A percentile compares a stretch with the other conserved stretches of the same genome.
These are phyloP conservation scores for Pitangus sulphuratus DNA, from an alignment of 2,797 vertebrate genomes.

Conservation along the genomic window DNA sequence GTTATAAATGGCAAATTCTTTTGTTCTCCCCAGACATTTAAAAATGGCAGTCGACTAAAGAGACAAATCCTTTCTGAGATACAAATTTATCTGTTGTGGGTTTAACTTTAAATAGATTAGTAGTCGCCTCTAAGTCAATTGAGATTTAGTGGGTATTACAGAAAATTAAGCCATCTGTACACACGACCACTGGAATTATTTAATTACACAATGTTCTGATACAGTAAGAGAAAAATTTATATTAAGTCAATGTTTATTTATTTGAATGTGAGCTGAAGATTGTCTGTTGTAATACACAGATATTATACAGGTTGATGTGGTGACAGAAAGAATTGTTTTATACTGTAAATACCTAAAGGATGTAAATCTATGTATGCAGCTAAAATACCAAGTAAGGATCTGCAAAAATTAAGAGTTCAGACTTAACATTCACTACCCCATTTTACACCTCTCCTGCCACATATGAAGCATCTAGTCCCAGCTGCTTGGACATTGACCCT, in stretches of 20 bases:
- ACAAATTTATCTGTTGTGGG: not conserved
- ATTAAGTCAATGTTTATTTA: conserved; percentile 41
- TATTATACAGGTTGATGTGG: not conserved
- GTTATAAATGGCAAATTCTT: not conserved
- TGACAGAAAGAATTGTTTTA: not conserved
- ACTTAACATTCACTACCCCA: not conserved
- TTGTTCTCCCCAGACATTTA: not conserved
- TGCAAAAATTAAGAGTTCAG: not conserved
- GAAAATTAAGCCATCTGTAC: conserved; percentile 55
- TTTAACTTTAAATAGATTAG: conserved; percentile 53
- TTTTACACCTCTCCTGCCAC: not conserved
- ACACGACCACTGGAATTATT: conserved; percentile 21
- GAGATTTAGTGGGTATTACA: conserved; percentile 40
- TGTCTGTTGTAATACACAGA: not conserved
- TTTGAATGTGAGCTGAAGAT: not conserved
- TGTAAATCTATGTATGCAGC: not conserved
- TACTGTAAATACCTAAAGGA: not conserved
- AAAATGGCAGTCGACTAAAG: not conserved
- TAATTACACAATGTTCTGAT: conserved; percentile 42
- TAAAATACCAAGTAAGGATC: not conserved
- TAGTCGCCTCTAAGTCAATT: conserved; percentile 25
- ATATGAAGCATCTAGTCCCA: not conserved
- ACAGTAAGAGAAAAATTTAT: conserved; percentile 30
- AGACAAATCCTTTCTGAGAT: not conserved
- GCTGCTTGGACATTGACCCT: not conserved